Conservation (phyloP, 2,113 vertebrate species). For the Struthidea cinerea region DNA sequence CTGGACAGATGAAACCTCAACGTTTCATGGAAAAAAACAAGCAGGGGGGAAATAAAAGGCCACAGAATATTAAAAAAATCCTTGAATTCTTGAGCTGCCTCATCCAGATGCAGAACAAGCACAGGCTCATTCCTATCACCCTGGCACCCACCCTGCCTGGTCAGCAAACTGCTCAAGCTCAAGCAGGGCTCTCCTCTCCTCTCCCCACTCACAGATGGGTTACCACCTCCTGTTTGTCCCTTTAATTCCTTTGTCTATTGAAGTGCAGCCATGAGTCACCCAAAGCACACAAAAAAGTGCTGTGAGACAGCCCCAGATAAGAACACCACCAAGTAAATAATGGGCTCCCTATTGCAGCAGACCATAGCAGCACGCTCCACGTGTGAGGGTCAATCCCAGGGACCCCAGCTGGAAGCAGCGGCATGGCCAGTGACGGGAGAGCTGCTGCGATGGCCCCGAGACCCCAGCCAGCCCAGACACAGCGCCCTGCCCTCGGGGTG, state of each 20-base stretch:
- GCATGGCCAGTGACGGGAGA: accelerated
- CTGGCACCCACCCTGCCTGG: not conserved
- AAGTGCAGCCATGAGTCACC: not conserved
- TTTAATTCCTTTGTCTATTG: not conserved
- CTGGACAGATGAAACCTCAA: not conserved
- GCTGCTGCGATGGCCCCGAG: accelerated
- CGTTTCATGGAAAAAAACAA: not conserved
- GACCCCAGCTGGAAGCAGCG: not conserved
- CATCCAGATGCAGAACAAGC: not conserved
- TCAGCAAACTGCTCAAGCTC: not conserved
- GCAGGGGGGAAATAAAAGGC: not conserved
- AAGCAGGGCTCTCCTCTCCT: not conserved
- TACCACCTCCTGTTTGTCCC: not conserved
- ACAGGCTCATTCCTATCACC: not conserved
- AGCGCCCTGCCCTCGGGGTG: accelerated
- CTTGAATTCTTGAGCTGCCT: not conserved
- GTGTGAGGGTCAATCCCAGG: accelerated
- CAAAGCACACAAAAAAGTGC: not conserved
- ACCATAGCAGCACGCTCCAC: accelerated
- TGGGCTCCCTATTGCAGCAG: not conserved
- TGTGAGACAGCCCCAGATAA: not conserved
- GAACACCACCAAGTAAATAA: not conserved
- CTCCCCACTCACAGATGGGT: not conserved
- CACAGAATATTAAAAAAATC: not conserved
- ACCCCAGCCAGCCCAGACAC: not conserved